Evolutionary conservation across 35 echinoderm and acorn worm species (phyloP), one percentile per base, ranked within the genome.

Genomic region (Strongylocentrotus purpuratus): DNA sequence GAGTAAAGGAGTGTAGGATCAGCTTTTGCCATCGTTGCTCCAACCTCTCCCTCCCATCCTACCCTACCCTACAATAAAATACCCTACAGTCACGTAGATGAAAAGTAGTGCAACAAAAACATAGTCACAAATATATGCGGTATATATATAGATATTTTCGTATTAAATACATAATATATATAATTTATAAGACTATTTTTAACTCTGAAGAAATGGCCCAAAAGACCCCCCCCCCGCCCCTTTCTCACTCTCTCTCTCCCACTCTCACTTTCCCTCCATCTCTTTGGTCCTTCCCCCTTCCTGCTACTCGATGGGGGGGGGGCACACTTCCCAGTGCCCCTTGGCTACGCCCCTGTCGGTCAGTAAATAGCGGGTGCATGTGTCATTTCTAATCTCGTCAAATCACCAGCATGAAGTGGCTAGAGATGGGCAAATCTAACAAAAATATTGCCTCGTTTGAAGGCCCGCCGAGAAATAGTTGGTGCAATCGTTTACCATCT

Each of bases 321-420:
- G 65, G 65, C 20, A 22, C 5, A 28, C 7, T 28, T 28, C 65
- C 22, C 22, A 22, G 4, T 5, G 65, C 65, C 65, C 65, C 28
- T 4, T 78, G 65, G 65, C 65, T 78, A 78, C 20, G 65, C 65
- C 65, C 7, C 65, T 78, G 65, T 78, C 65, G 65, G 65, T 78
- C 65, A 78, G 65, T 78, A n/a, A 78, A 78, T 78, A 78, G 65
- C 65, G 5, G 65, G 65, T 78, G 65, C 65, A 78, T 28, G 28
- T 78, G 65, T 78, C 65, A 78, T 22, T 78, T 78, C 65, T 78
- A n/a, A 78, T 78, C n/a, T 78, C 65, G 65, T 78, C 65, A 78
- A 78, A 78, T 78, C 65, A 78, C 65, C 65, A n/a, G 6, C 65
- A 78, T n/a, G 65, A 78, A 78, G 65, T 78, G 65, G 65, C 18